phyloP scores from a whole-genome alignment of 2,113 vertebrate species.

The Thunnus maccoyii region DNA sequence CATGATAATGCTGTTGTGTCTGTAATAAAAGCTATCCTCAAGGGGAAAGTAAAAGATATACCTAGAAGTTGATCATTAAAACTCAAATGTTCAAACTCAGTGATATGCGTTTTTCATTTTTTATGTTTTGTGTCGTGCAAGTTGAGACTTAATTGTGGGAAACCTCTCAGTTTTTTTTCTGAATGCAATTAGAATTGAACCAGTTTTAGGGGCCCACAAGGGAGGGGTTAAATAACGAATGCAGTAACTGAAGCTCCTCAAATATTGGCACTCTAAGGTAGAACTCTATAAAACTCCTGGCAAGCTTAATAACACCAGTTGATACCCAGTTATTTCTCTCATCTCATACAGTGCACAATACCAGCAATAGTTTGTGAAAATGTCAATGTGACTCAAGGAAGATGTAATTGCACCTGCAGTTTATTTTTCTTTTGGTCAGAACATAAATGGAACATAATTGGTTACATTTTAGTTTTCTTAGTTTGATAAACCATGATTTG shows the following conservation, averaged over 20 bases:
- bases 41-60: not conserved
- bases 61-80: conserved; percentile 16
- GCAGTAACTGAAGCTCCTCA: conserved; percentile 35
- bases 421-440: conserved; percentile 2
- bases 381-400: conserved; percentile 17
- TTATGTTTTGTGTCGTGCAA: not conserved
- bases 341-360: not conserved
- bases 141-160: not conserved
- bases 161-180: not conserved
- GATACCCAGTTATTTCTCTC: conserved; percentile 13
- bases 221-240: conserved; percentile 40
- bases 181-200: conserved; percentile 44
- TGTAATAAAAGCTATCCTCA: conserved; percentile 4
- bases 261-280: conserved; percentile 31
- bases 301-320: conserved; percentile 27
- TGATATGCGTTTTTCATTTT: not conserved
- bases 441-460: not conserved
- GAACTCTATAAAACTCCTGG: conserved; percentile 36
- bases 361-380: conserved; percentile 40
- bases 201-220: conserved; percentile 19
- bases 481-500: conserved; percentile 3
- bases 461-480: not conserved
- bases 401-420: conserved; percentile 8
- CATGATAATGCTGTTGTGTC: not conserved
- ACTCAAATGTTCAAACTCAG: not conserved